Percentiles rank a stretch among this genome's conserved stretches.
phyloP scores from a whole-genome alignment of 2,113 vertebrate genomes.

The Microtus montanus region DNA sequence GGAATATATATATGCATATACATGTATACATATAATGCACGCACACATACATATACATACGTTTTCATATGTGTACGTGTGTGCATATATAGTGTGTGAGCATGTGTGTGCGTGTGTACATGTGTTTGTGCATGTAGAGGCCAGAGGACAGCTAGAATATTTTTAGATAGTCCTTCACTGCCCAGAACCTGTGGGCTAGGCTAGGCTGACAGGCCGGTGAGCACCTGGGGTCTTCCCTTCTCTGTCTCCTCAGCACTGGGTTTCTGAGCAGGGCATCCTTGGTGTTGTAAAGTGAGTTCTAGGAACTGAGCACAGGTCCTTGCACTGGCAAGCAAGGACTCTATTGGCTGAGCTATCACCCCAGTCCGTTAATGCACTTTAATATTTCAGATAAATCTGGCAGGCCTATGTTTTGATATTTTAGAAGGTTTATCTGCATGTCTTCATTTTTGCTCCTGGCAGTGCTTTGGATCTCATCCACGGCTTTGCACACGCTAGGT shows the following conservation, averaged over 20 bases:
- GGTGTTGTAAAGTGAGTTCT: not conserved
- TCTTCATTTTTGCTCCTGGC: not conserved
- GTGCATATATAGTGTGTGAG: no score
- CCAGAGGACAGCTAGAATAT: not conserved
- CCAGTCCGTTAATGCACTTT: not conserved
- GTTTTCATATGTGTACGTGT: no score
- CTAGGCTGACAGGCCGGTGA: not conserved
- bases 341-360: not conserved
- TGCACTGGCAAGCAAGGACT: not conserved
- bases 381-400: slow-evolving; percentile 35
- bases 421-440: not conserved
- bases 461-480: not conserved
- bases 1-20: not conserved
- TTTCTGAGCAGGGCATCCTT: not conserved
- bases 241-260: not conserved
- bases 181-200: not conserved
- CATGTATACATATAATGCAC: not conserved
- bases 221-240: not conserved
- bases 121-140: not conserved
- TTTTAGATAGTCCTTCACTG: not conserved
- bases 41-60: not conserved
- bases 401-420: not conserved
- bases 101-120: not conserved
- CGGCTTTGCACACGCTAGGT: not conserved
- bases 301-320: not conserved